Percentiles rank a stretch among this genome's conserved stretches.
Evolutionary conservation across 2,113 vertebrate genomes (phyloP).

Genomic region (Pelobates fuscus): DNA sequence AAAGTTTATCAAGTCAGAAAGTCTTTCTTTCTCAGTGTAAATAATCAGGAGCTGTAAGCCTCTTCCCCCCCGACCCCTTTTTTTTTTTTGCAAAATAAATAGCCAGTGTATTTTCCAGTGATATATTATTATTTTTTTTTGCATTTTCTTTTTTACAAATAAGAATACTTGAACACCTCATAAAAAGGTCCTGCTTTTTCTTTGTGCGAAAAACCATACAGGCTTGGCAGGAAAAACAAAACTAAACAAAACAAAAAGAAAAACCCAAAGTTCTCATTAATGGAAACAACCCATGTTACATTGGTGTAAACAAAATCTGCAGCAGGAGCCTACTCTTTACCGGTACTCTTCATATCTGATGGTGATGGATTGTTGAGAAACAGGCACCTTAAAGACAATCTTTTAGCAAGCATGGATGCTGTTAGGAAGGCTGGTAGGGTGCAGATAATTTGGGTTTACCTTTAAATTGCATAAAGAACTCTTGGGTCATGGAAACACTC

Average conservation of each 20-base stretch:
- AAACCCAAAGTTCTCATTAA: not conserved
- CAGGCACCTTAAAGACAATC: not conserved
- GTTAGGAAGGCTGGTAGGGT: not conserved
- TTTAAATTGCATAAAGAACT: not conserved
- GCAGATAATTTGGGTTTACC: not conserved
- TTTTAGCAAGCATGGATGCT: not conserved
- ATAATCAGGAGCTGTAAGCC: slow-evolving; percentile 26
- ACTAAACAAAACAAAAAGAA: too few species aligned
- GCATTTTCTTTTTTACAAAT: slow-evolving; percentile 63
- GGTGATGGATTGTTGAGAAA: not conserved
- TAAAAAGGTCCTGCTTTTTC: slow-evolving; percentile 52
- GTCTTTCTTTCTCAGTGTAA: slow-evolving; percentile 32
- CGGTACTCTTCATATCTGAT: not conserved
- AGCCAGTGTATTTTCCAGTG: slow-evolving; percentile 49
- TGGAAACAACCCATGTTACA: not conserved
- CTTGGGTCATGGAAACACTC: not conserved
- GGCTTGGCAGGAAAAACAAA: slow-evolving; percentile 69
- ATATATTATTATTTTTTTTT: slow-evolving; percentile 50
- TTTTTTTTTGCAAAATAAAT: slow-evolving; percentile 50
- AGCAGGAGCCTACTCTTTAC: slow-evolving; percentile 8
- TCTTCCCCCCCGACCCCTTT: slow-evolving; percentile 3
- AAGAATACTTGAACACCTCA: slow-evolving; percentile 66
- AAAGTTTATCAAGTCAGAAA: slow-evolving; percentile 25
- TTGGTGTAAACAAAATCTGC: slow-evolving; percentile 4
- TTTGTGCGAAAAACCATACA: slow-evolving; percentile 66